Percentiles rank a stretch among this genome's conserved stretches.
Evolutionary conservation across 35 echinoderm and acorn worm species (phyloP).

Genomic region (Lytechinus pictus): DNA sequence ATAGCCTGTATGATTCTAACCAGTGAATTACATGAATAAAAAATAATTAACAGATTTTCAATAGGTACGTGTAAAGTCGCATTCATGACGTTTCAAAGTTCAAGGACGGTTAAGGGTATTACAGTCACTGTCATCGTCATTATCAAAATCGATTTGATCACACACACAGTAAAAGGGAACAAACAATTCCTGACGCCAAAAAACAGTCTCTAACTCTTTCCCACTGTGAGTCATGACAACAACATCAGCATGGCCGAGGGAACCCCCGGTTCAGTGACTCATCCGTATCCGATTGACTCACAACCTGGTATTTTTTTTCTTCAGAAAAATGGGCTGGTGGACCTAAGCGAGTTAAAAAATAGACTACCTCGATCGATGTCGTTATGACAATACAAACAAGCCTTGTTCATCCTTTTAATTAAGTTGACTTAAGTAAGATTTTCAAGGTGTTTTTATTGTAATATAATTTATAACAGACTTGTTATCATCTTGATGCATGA

Average conservation of each 20-base stretch:
- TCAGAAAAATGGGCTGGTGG: not conserved
- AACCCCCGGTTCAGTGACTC: conserved; percentile 24
- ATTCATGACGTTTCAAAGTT: not conserved
- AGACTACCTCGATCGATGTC: not conserved
- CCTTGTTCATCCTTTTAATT: too few species aligned
- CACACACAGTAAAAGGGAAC: not conserved
- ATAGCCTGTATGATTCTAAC: too few species aligned
- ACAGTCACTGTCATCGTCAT: not conserved
- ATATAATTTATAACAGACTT: too few species aligned
- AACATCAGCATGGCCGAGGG: not conserved
- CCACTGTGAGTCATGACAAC: conserved; percentile 18
- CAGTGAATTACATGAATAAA: too few species aligned
- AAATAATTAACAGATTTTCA: not conserved
- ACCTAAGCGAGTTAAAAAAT: not conserved
- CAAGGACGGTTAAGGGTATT: not conserved
- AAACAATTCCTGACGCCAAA: conserved; percentile 43
- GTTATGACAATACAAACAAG: not conserved
- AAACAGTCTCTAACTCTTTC: not conserved
- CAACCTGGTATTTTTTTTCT: not conserved
- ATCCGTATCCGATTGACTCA: conserved; percentile 15
- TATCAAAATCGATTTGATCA: not conserved
- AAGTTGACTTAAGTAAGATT: too few species aligned
- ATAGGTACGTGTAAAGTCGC: not conserved
- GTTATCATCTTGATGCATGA: too few species aligned
- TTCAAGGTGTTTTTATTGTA: too few species aligned